These are phyloP conservation scores for Tylochromis polylepis DNA, from an alignment of 2,113 vertebrate species.

Conservation along the genomic window DNA sequence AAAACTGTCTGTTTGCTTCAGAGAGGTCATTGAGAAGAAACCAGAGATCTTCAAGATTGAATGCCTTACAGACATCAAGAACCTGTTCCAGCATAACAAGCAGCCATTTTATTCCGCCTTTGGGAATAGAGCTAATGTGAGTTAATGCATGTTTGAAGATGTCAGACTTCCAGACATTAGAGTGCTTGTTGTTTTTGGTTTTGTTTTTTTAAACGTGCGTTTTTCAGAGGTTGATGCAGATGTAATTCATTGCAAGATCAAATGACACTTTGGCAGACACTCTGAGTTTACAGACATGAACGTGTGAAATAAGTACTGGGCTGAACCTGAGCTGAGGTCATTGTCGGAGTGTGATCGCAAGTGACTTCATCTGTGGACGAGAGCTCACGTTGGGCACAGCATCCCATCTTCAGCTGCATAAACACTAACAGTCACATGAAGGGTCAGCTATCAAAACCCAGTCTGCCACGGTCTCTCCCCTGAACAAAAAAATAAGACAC, in stretches of 20 bases:
- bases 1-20: slow-evolving; percentile 51
- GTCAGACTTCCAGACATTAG: slow-evolving; percentile 22
- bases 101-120: slow-evolving; percentile 97
- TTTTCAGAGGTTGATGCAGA: slow-evolving; percentile 1
- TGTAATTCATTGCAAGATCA: not conserved
- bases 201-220: not conserved
- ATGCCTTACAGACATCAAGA: slow-evolving; percentile 97
- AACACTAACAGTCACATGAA: slow-evolving; percentile 48
- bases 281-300: slow-evolving; percentile 31
- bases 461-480: not conserved
- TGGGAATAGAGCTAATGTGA: slow-evolving; percentile 91
- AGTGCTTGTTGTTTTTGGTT: not conserved
- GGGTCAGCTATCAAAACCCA: not conserved
- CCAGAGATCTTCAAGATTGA: slow-evolving; percentile 98
- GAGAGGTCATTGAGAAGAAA: slow-evolving; percentile 99
- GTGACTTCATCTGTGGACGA: slow-evolving; percentile 17
- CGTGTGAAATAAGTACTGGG: slow-evolving; percentile 27
- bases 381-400: slow-evolving; percentile 41
- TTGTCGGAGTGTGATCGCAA: not conserved
- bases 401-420: slow-evolving; percentile 53
- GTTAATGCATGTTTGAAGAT: slow-evolving; percentile 54
- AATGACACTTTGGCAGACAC: not conserved
- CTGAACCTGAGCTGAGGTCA: slow-evolving; percentile 50
- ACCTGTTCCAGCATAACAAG: slow-evolving; percentile 87
- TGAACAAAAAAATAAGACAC: not conserved